phyloP scores from a whole-genome alignment of 2,797 vertebrate species.

The Clarias laeviceps region DNA sequence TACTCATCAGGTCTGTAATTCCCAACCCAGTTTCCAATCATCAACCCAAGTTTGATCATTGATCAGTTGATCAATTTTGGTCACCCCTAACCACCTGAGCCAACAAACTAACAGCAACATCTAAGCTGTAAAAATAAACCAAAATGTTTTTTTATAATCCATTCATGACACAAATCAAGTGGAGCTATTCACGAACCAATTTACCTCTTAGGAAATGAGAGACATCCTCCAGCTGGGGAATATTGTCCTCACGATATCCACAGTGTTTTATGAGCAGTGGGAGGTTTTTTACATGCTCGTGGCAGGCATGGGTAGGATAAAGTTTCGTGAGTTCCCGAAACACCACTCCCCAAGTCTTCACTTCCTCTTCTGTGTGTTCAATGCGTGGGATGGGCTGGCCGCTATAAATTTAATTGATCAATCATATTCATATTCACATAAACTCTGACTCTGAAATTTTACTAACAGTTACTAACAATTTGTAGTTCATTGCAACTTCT shows the following conservation, averaged over 20 bases:
- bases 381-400: conserved; percentile 91
- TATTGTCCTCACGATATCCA: conserved; percentile 92
- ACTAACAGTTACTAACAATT: conserved; percentile 84
- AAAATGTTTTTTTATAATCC: not conserved
- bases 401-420: conserved; percentile 64
- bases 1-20: not conserved
- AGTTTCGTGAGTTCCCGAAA: conserved; percentile 91
- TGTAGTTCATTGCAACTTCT: conserved; percentile 97
- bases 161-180: not conserved
- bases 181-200: not conserved
- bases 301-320: conserved; percentile 94
- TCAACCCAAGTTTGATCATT: not conserved
- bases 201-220: conserved; percentile 89
- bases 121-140: not conserved
- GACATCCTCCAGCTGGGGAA: conserved; percentile 94
- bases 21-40: not conserved
- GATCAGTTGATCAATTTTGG: no score
- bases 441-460: not conserved
- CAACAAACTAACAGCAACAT: not conserved
- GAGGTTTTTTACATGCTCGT: conserved; percentile 92
- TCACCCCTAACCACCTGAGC: not conserved
- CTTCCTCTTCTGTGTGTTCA: conserved; percentile 89
- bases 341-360: conserved; percentile 90
- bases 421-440: not conserved
- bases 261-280: conserved; percentile 90